A percentile compares a stretch with the other conserved stretches of the same genome.
These are phyloP conservation scores for Incurvaria masculella DNA, from an alignment of 2,888 invertebrate genomes.

Conservation along the genomic window DNA sequence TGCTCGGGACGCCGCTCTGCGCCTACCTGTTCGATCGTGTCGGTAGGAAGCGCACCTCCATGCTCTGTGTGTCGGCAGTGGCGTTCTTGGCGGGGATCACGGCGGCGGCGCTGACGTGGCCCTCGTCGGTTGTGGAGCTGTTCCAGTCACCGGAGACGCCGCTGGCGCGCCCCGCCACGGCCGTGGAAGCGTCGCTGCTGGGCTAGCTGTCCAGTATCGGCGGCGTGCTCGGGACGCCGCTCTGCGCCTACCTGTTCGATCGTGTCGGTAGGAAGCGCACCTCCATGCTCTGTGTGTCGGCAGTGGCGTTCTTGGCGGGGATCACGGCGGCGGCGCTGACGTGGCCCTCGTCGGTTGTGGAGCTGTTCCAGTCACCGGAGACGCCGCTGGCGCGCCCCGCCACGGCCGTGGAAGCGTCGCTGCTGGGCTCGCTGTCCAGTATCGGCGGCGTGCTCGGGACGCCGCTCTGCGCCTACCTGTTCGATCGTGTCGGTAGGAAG, in stretches of 20 bases:
- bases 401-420: slow-evolving; percentile 26
- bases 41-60: slow-evolving; percentile 28
- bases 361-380: slow-evolving; percentile 26
- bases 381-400: slow-evolving; percentile 34
- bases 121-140: slow-evolving; percentile 29
- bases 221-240: slow-evolving; percentile 26
- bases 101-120: slow-evolving; percentile 34
- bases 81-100: too few relatives aligned
- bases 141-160: slow-evolving; percentile 30
- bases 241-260: slow-evolving; percentile 25
- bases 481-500: slow-evolving; percentile 33
- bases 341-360: slow-evolving; percentile 34
- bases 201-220: slow-evolving; percentile 34
- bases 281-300: slow-evolving; percentile 20
- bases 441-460: slow-evolving; percentile 29
- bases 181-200: slow-evolving; percentile 28
- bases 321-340: slow-evolving; percentile 30
- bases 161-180: slow-evolving; percentile 30
- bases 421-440: slow-evolving; percentile 31
- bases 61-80: slow-evolving; percentile 23
- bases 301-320: slow-evolving; percentile 28
- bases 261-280: slow-evolving; percentile 29
- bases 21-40: slow-evolving; percentile 25
- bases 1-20: slow-evolving; percentile 27
- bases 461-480: slow-evolving; percentile 22